Conservation (phyloP, 2,797 vertebrate genomes). For the Molossus molossus region DNA sequence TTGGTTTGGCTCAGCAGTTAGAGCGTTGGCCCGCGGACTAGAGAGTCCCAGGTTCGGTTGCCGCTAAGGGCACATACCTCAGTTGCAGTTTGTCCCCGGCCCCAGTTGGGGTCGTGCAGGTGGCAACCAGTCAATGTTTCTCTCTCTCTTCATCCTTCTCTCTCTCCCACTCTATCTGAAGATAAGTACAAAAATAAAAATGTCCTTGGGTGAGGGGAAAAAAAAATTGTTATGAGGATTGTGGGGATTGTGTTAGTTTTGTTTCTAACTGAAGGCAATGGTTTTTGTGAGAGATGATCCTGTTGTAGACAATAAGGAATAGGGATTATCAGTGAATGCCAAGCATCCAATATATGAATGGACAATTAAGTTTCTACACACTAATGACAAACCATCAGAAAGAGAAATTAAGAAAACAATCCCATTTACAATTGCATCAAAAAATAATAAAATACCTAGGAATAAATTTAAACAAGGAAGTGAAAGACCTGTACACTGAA, state of each 20-base stretch:
- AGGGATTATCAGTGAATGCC: too few species aligned
- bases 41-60: not conserved
- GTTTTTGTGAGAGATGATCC: too few species aligned
- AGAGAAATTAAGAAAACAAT: not conserved
- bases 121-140: not conserved
- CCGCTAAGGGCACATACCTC: not conserved
- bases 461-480: not conserved
- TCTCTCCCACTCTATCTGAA: not conserved
- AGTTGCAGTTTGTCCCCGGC: not conserved
- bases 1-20: not conserved
- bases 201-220: not conserved
- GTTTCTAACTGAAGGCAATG: too few species aligned
- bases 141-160: too few species aligned
- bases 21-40: not conserved
- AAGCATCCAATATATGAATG: too few species aligned
- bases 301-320: too few species aligned
- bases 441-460: not conserved
- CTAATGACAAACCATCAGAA: not conserved
- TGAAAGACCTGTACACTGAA: not conserved
- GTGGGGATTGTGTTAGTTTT: too few species aligned
- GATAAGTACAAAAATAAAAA: not conserved
- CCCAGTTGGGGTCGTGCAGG: not conserved
- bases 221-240: too few species aligned
- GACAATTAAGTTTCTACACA: not conserved
- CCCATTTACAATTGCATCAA: not conserved